phyloP scores from a whole-genome alignment of 2,113 vertebrate species.

The Furnarius figulus region DNA sequence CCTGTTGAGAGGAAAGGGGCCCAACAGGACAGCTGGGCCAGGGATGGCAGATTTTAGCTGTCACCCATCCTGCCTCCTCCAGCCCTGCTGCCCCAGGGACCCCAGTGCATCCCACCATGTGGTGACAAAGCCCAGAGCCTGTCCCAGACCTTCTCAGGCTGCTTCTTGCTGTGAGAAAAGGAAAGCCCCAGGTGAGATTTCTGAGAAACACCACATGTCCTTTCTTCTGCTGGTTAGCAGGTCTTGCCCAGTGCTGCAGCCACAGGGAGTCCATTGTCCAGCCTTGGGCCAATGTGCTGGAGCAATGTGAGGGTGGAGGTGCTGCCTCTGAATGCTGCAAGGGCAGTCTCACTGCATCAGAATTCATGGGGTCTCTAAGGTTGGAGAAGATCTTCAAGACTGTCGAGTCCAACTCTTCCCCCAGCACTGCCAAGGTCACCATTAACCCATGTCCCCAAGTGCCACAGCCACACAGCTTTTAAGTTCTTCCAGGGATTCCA shows the following conservation, averaged over 20 bases:
- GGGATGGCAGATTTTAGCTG: neutral
- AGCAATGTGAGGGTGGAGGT: neutral
- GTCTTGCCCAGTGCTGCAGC: neutral
- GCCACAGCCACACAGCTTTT: neutral
- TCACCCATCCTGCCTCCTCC: neutral
- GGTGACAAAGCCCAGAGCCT: neutral
- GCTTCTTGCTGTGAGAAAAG: neutral
- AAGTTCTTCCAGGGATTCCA: neutral
- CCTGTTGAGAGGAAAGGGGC: neutral
- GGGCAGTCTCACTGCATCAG: neutral
- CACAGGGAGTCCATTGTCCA: neutral
- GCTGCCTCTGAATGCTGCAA: neutral
- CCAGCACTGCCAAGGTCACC: neutral
- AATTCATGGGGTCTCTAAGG: neutral
- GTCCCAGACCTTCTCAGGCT: neutral
- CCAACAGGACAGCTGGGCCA: neutral
- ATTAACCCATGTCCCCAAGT: neutral
- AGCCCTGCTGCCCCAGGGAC: neutral
- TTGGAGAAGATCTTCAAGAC: neutral
- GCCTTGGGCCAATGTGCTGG: fast-evolving
- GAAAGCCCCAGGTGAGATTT: neutral
- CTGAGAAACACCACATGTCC: neutral
- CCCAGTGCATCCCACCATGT: no score
- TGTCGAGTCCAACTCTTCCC: neutral
- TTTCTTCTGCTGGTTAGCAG: neutral